phyloP scores from a whole-genome alignment of 2,888 invertebrate species.

The Erebia ligea region DNA sequence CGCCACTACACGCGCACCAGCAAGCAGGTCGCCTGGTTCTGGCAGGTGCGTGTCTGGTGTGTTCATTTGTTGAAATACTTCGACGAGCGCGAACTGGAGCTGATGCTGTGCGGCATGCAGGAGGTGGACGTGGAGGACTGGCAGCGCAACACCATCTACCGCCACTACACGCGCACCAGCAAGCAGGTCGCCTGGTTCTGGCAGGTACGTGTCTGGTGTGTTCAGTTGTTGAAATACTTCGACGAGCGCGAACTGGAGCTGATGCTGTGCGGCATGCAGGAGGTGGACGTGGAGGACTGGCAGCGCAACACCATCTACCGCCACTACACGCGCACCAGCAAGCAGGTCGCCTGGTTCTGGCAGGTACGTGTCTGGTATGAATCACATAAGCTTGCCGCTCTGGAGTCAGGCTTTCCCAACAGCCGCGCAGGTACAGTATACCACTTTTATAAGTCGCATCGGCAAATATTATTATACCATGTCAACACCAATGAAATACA shows the following conservation, averaged over 20 bases:
- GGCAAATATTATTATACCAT: no score
- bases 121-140: constrained; percentile 99
- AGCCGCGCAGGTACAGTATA: no score
- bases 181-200: constrained; percentile 99
- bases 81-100: no score
- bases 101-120: constrained; percentile 99
- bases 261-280: constrained; percentile 99
- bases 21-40: constrained; percentile 99
- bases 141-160: constrained; percentile 98
- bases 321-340: constrained; percentile 98
- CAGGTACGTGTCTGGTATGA: constrained; percentile 86
- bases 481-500: no score
- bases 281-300: constrained; percentile 99
- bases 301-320: constrained; percentile 98
- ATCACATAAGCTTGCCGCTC: no score
- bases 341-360: constrained; percentile 99
- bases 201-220: constrained; percentile 87
- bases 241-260: no score
- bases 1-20: constrained; percentile 98
- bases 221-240: no score
- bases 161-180: constrained; percentile 98
- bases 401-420: no score
- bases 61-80: no score
- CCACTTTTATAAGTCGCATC: no score
- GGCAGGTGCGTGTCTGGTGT: constrained; percentile 89